phyloP scores from a whole-genome alignment of 2,888 invertebrate genomes.

The Limnephilus marmoratus region DNA sequence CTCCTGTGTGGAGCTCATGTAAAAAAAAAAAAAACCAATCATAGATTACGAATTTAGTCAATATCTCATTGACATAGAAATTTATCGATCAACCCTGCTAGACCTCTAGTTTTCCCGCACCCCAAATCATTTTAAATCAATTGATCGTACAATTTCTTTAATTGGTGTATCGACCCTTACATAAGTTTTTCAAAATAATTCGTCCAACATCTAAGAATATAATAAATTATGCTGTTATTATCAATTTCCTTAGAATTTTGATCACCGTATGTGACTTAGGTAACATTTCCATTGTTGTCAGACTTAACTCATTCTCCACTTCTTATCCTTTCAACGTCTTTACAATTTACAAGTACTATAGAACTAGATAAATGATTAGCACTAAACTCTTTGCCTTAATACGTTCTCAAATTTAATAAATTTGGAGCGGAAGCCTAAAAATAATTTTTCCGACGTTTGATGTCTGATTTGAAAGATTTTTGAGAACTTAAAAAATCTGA shows the following conservation, averaged over 20 bases:
- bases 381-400: background rate
- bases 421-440: background rate
- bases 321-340: background rate
- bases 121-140: too few relatives aligned
- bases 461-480: background rate
- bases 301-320: background rate
- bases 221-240: too few relatives aligned
- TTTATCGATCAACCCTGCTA: too few relatives aligned
- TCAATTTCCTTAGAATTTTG: background rate
- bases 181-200: too few relatives aligned
- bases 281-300: background rate
- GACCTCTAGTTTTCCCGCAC: too few relatives aligned
- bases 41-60: too few relatives aligned
- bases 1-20: too few relatives aligned
- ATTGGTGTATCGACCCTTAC: too few relatives aligned
- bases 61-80: too few relatives aligned
- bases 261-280: background rate
- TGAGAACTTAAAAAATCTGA: background rate
- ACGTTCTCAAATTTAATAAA: background rate
- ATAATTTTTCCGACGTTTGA: background rate
- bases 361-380: background rate
- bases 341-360: background rate
- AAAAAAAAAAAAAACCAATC: too few relatives aligned
- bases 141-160: too few relatives aligned
- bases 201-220: too few relatives aligned